Evolutionary conservation across 2,797 vertebrate species (phyloP), one percentile per base, ranked within the genome.

Genomic region (Oryzias dopingdopingensis): DNA sequence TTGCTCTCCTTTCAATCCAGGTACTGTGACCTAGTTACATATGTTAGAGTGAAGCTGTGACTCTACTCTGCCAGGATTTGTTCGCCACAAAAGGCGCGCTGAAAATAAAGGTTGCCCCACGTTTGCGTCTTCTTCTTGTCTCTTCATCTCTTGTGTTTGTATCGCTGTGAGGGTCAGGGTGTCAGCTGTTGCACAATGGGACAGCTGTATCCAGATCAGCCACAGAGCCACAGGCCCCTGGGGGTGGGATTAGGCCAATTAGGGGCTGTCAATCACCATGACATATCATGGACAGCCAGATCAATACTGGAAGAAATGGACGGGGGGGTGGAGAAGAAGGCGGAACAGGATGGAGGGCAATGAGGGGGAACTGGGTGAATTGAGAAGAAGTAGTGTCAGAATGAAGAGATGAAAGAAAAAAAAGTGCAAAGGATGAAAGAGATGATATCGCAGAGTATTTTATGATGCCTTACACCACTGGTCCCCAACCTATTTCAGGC

Each of bases 131-230:
- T 59, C 51, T 18, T 57, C 20, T 40, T 52, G 42, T 64, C 70
- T 5, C 49, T 43, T 22, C 49, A 60, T 76, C 29, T 16, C 42
- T 37, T 41, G 14, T 51, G 32, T 49, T 44, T 50, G 22, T 26
- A 42, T 43, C 53, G 56, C 37, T 6, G 59, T 24, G 55, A 13
- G 81, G 85, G 83, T 83, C 78, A 53, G 0, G 48, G 82, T 87
- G 85, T 88, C 82, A 82, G 67, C 74, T 76, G 76, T 32, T 74
- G 81, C 78, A 89, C 85, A 89, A 89, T 81, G 51, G 77, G 78
- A 86, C 88, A 88, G 88, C 86, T 89, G 88, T 86, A 73, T 85
- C 82, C 83, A 87, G 85, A 85, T 83, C 79, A 78, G 67, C 68
- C 74, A 17, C 20, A 66, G 59, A 76, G 49, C 74, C 56, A 79